phyloP scores from a whole-genome alignment of 2,888 invertebrate genomes.

The Drosophila limbata region DNA sequence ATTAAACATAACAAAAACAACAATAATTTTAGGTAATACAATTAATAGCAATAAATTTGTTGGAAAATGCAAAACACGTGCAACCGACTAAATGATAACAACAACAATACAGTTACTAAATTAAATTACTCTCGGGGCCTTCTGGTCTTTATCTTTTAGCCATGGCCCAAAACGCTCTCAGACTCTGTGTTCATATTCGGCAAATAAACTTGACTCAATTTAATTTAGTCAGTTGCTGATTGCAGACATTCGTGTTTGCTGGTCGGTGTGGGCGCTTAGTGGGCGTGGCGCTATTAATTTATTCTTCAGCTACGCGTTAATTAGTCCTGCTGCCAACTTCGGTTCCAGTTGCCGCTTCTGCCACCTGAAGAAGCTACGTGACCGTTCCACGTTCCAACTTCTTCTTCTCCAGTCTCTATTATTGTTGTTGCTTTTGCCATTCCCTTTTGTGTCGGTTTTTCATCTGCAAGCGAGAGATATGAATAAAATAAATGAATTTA shows the following conservation, averaged over 20 bases:
- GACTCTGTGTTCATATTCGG: conserved; percentile 32
- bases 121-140: conserved; percentile 32
- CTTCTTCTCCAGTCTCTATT: not conserved
- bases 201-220: conserved; percentile 50
- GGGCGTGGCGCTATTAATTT: conserved; percentile 37
- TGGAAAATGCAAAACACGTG: conserved; percentile 44
- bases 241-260: conserved; percentile 9
- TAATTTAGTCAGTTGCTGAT: conserved; percentile 41
- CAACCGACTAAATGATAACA: conserved; percentile 17
- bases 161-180: not conserved
- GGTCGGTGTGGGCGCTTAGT: not conserved
- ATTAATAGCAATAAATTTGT: conserved; percentile 25
- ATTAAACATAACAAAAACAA: conserved; percentile 6
- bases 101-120: conserved; percentile 16
- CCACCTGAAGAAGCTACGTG: conserved; percentile 23
- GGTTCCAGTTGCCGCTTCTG: not conserved
- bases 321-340: conserved; percentile 28
- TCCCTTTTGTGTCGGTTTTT: conserved; percentile 3
- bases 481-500: conserved; percentile 52
- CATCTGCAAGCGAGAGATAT: conserved; percentile 58
- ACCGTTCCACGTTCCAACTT: conserved; percentile 2
- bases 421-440: not conserved
- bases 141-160: conserved; percentile 1
- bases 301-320: conserved; percentile 37
- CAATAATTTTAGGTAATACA: conserved; percentile 23